phyloP scores from a whole-genome alignment of 2,888 invertebrate species.

The Polymixis lichenea region DNA sequence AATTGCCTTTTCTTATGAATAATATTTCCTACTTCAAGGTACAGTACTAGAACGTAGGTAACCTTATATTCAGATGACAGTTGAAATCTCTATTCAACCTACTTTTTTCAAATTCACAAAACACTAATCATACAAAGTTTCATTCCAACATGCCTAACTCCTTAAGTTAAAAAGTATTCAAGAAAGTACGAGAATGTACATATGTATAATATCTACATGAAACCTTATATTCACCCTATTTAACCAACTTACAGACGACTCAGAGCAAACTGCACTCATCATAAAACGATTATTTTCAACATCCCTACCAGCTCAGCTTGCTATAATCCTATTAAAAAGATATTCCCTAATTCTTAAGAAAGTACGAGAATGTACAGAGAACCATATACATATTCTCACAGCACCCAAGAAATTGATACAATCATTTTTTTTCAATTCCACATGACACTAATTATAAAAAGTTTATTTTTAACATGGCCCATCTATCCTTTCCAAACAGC shows the following conservation, averaged over 20 bases:
- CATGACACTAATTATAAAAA: neutral
- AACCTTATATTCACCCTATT: neutral
- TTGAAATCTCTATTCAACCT: too few species aligned
- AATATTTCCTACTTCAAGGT: neutral
- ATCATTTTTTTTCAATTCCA: too few species aligned
- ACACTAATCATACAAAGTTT: too few species aligned
- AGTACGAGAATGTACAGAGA: constrained; percentile 11
- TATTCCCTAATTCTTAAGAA: neutral
- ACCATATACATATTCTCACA: neutral
- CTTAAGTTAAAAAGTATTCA: neutral
- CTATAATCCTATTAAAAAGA: too few species aligned
- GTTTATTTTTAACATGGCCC: neutral
- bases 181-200: neutral
- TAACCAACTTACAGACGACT: too few species aligned
- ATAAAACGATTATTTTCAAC: neutral
- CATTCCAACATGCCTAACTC: neutral
- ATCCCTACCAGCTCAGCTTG: neutral
- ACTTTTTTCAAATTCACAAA: too few species aligned
- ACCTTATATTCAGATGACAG: neutral
- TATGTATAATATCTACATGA: too few species aligned
- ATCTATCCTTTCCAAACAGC: neutral
- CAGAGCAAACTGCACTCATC: neutral
- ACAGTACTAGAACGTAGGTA: neutral
- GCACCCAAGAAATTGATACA: too few species aligned
- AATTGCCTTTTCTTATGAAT: neutral